Evolutionary conservation across 2,888 invertebrate genomes (phyloP), one percentile per base, ranked within the genome.

Genomic region (Campoplex capitator): DNA sequence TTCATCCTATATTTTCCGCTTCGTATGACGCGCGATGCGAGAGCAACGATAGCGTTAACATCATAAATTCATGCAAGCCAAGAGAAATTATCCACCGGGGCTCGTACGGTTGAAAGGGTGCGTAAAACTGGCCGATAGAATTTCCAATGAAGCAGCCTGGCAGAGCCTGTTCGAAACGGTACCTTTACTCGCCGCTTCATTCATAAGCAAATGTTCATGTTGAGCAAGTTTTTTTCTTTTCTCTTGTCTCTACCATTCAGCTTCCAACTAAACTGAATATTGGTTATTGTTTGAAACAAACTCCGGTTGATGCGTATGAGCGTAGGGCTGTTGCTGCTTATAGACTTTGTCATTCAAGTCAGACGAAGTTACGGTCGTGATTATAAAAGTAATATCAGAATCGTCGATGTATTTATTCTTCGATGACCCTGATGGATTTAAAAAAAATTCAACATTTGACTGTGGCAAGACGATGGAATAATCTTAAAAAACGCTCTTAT

Each of bases 11-110:
- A 56, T 83, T 84, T 77, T 54, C 70, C 54, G 54, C 23, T 32
- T 48, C 65, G 73, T 45, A 68, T 67, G 56, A 51, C 42, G 32
- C 42, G 32, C 56, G 81, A 68, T 67, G 48, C 32, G 68, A 62
- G n/a, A 58, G 71, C 73, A 42, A 56, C 54, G 82, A 85, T 75
- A 70, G 82, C 78, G 78, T 82, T 38, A 79, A 82, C 56, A 74
- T 85, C 85, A 82, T 78, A 85, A 75, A 74, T 78, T 74, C 74
- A 78, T 78, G 78, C 74, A 65, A 85, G 74, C 85, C 70, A 82
- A 62, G 78, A 78, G 58, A 85, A 85, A 85, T 85, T 85, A 78
- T 82, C 62, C 74, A 51, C n/a, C 78, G 78, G 45, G 73, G 68
- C 74, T 74, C 45, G 48, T 70, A 73, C 68, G 67, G 78, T 77